A percentile compares a stretch with the other conserved stretches of the same genome.
phyloP scores from a whole-genome alignment of 2,797 vertebrate genomes.

The Fistularia commersonii region DNA sequence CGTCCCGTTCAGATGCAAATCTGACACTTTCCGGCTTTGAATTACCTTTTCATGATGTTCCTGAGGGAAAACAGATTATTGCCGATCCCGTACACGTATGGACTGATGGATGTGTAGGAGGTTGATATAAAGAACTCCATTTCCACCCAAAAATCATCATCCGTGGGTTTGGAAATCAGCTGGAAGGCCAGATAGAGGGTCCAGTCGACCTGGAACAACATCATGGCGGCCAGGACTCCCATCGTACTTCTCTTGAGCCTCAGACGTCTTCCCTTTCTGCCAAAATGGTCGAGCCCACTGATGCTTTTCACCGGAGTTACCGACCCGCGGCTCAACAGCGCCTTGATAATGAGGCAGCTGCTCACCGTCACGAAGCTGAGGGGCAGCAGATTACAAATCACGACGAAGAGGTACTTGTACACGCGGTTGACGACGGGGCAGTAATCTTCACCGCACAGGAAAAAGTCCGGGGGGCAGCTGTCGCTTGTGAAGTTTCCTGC shows the following conservation, averaged over 20 bases:
- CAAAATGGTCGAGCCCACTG: conserved; percentile 3
- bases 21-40: not conserved
- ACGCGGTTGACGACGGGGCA: conserved; percentile 48
- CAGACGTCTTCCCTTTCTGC: conserved; percentile 12
- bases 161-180: conserved; percentile 20
- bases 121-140: conserved; percentile 67
- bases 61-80: conserved; percentile 63
- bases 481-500: conserved; percentile 12
- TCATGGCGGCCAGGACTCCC: conserved; percentile 70
- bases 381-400: conserved; percentile 63
- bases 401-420: conserved; percentile 67
- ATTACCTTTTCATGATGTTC: conserved; percentile 30
- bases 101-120: conserved; percentile 69
- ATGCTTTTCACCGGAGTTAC: conserved; percentile 20
- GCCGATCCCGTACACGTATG: conserved; percentile 73
- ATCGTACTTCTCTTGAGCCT: conserved; percentile 50
- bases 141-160: conserved; percentile 54
- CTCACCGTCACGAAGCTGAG: conserved; percentile 63
- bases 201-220: conserved; percentile 73
- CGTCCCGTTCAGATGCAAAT: not conserved
- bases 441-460: conserved; percentile 43
- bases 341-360: conserved; percentile 59
- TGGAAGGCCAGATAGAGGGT: conserved; percentile 68
- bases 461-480: conserved; percentile 60
- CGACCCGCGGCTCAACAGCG: conserved; percentile 50